phyloP scores from a whole-genome alignment of 2,797 vertebrate genomes.

The Spinus pinus region DNA sequence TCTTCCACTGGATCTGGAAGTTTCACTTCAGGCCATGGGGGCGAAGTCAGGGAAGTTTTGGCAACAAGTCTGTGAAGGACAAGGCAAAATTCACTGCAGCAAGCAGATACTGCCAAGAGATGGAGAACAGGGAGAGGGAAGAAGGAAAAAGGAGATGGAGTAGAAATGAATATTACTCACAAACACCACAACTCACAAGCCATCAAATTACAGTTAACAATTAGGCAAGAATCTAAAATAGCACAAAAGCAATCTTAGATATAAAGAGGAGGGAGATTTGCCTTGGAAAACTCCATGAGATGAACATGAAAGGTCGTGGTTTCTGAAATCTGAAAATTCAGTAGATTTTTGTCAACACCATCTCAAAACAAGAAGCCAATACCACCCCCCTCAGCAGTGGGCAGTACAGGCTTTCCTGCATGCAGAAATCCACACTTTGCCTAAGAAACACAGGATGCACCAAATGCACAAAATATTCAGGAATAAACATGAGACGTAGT shows the following conservation, averaged over 20 bases:
- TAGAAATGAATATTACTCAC: not conserved
- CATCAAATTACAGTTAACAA: not conserved
- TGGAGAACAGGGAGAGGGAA: not conserved
- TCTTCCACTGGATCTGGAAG: conserved; percentile 73
- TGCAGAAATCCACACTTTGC: not conserved
- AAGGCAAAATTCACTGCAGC: not conserved
- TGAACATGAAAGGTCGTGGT: not conserved
- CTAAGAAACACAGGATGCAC: not conserved
- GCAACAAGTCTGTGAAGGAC: conserved; percentile 73
- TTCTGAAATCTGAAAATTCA: not conserved
- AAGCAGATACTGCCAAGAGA: not conserved
- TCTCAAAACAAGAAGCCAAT: not conserved
- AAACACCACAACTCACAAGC: not conserved
- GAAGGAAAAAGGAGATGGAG: not conserved
- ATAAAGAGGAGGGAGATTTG: not conserved
- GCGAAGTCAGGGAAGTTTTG: conserved; percentile 84
- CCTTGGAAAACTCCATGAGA: not conserved
- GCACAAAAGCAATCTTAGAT: not conserved
- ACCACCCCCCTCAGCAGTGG: fast-evolving
- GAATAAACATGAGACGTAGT: fast-evolving
- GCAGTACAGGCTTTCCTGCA: not conserved
- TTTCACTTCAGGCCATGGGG: conserved; percentile 82
- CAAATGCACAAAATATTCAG: not conserved
- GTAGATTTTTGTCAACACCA: not conserved
- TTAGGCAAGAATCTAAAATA: not conserved